Evolutionary conservation across 2,113 vertebrate genomes (phyloP).

Genomic region (Cottus gobio): DNA sequence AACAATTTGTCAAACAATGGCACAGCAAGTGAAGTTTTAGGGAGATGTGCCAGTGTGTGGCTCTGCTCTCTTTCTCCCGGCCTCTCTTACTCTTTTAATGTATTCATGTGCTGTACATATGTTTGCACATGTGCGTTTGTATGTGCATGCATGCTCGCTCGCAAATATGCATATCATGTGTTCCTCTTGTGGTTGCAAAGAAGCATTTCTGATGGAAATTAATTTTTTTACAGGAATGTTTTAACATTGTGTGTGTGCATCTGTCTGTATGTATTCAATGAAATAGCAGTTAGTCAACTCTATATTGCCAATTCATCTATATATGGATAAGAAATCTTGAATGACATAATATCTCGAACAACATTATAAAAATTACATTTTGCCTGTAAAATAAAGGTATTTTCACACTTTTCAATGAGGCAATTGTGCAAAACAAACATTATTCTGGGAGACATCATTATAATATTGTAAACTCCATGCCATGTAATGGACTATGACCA

Average conservation of each 20-base stretch:
- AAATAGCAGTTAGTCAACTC: neutral
- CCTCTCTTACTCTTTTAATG: slow-evolving; percentile 8
- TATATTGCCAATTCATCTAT: neutral
- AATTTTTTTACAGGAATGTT: slow-evolving; percentile 3
- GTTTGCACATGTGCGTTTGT: slow-evolving; percentile 11
- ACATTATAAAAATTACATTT: neutral
- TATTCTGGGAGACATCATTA: neutral
- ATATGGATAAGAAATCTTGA: neutral
- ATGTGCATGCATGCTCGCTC: slow-evolving; percentile 20
- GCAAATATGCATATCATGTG: slow-evolving; percentile 27
- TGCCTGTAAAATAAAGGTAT: neutral
- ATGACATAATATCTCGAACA: neutral
- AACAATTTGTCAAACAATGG: slow-evolving; percentile 60
- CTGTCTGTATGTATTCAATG: neutral
- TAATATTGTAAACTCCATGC: neutral
- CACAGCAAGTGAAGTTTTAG: slow-evolving; percentile 39
- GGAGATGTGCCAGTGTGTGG: slow-evolving; percentile 4
- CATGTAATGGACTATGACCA: neutral
- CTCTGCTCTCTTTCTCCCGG: neutral
- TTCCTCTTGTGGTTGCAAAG: slow-evolving; percentile 9
- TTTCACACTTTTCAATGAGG: neutral
- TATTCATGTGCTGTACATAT: neutral
- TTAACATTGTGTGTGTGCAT: slow-evolving; percentile 1
- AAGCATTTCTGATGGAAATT: slow-evolving; percentile 3
- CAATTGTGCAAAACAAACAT: neutral